Base-by-base conservation (phyloP, 2,888 invertebrate genomes). In the Epinotia nisella region DNA sequence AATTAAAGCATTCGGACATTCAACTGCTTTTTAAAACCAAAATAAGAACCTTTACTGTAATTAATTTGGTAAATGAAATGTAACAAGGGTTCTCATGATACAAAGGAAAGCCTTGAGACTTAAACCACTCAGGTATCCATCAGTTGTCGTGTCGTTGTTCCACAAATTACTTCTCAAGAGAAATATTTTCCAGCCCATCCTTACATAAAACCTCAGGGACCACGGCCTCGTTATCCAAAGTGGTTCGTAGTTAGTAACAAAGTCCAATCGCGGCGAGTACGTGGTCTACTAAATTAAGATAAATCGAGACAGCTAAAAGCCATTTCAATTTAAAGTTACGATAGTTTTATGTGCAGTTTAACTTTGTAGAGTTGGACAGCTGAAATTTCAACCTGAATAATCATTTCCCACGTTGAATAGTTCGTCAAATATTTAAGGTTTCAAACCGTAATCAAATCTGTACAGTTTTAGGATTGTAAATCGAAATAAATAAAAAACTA, bases 211-310 rank as follows among this genome's bases (percentile, higher is more conserved):
- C 86, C 82, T 79, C 70, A 75, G 85, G 83, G 84, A 83, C 83
- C 76, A 78, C 73, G 79, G 79, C 79, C 84, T 88, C 87, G 86
- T 90, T 89, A 87, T 79, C 73, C 78, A 83, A 85, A 90, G 89
- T 86, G 87, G 84, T 83, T 83, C 83, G 81, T 82, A 83, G 81
- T 82, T 80, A 80, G 81, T 78, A 81, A 84, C 82, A 77, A 81
- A 81, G 78, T 80, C 83, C 85, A 86, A 88, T 87, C 81, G 82
- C 80, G 85, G 80, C 74, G 75, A 78, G 80, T 83, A 82, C 82
- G 81, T 82, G 80, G 82, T 79, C 78, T 72, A 76, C 76, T 76
- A 79, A 80, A 81, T 82, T 81, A 70, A 78, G 77, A 79, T 78
- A 75, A 80, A 79, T 78, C 65, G 76, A 70, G 75, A 76, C 72